These are phyloP conservation scores for Polyommatus icarus DNA, from an alignment of 2,888 invertebrate genomes.

Conservation along the genomic window DNA sequence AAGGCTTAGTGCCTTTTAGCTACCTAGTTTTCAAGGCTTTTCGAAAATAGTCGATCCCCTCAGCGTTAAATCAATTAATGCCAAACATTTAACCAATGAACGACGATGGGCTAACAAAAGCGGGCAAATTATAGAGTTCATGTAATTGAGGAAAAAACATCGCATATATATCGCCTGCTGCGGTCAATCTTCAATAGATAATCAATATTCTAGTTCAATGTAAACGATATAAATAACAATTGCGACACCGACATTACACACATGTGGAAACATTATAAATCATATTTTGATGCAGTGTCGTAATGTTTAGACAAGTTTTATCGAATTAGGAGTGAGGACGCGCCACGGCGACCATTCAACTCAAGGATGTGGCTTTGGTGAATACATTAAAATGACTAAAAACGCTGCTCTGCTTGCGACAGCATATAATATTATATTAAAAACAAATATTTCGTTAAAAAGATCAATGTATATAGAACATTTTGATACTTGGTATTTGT, in stretches of 20 bases:
- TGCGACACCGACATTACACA: conserved; percentile 1
- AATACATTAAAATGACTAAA: conserved; percentile 10
- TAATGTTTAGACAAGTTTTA: conserved; percentile 21
- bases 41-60: no score
- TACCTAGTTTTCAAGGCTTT: no score
- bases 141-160: background rate
- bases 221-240: background rate
- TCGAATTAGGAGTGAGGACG: conserved; percentile 24
- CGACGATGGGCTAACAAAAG: no score
- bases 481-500: background rate
- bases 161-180: background rate
- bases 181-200: background rate
- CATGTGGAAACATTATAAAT: conserved; percentile 24
- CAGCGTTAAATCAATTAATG: no score
- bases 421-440: no score
- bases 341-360: background rate
- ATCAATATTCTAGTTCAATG: conserved; percentile 8
- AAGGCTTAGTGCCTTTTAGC: no score
- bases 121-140: background rate
- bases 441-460: no score
- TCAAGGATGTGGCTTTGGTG: conserved; percentile 8
- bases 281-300: conserved; percentile 29
- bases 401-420: no score
- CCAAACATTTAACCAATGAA: no score
- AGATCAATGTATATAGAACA: no score